Evolutionary conservation across 30 jellyfish, hydroid and myxozoan species (phyloP).

Genomic region (Haliclystus octoradiatus): DNA sequence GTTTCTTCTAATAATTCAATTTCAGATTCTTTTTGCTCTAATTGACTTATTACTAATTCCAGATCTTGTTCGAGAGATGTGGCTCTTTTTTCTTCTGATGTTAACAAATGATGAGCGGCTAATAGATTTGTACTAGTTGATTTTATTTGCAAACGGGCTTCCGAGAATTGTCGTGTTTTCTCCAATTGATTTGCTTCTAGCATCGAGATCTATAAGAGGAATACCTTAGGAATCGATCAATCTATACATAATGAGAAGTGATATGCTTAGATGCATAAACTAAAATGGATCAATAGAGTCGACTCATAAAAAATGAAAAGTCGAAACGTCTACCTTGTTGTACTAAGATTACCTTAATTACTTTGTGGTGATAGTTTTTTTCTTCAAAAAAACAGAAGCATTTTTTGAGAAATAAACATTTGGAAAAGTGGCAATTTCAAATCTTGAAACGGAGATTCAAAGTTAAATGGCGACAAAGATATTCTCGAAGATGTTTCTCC

Average conservation of each 20-base stretch:
- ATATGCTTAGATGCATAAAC: no score
- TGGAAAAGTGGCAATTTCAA: no score
- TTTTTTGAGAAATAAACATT: no score
- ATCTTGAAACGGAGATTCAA: no score
- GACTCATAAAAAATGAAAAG: no score
- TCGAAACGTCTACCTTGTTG: no score
- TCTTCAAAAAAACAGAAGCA: no score
- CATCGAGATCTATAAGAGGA: constrained; percentile 22
- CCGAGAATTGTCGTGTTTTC: constrained; percentile 27
- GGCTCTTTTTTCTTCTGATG: constrained; percentile 52
- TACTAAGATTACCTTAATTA: no score
- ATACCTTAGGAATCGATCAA: not conserved
- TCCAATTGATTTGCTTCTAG: constrained; percentile 43
- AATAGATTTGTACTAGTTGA: constrained; percentile 50
- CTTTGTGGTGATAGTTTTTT: no score
- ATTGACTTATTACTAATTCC: constrained; percentile 36
- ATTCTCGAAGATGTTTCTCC: no score
- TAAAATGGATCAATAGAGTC: no score
- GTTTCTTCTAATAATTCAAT: constrained; percentile 18
- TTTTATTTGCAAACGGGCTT: constrained; percentile 30
- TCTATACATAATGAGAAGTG: not conserved
- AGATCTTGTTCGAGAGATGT: constrained; percentile 55
- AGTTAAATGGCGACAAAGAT: no score
- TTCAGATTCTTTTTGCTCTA: constrained; percentile 34
- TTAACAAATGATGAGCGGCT: constrained; percentile 66